These are phyloP conservation scores for Himalopsyche tibetana DNA, from an alignment of 2,888 invertebrate species.

Conservation along the genomic window DNA sequence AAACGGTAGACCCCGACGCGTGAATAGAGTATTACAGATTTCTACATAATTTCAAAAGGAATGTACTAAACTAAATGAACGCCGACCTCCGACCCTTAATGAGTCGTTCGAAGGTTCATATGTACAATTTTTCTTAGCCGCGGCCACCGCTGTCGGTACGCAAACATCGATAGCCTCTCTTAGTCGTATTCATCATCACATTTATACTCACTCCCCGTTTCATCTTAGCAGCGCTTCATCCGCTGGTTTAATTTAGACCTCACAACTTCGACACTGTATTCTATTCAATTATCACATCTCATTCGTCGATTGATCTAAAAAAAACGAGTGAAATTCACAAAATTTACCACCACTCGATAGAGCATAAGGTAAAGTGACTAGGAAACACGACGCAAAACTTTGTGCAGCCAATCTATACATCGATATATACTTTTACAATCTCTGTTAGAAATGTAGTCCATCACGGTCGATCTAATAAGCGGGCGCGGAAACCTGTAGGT, in stretches of 20 bases:
- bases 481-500: too few species aligned
- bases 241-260: too few species aligned
- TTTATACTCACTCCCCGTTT: not conserved
- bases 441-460: too few species aligned
- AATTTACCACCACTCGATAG: not conserved
- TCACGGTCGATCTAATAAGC: too few species aligned
- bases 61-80: not conserved
- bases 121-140: not conserved
- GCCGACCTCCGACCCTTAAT: not conserved
- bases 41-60: constrained; percentile 30
- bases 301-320: not conserved
- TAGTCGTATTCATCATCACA: not conserved
- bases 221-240: too few species aligned
- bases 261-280: too few species aligned
- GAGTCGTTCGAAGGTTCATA: not conserved
- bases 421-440: too few species aligned
- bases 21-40: constrained; percentile 25
- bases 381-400: not conserved
- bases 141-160: not conserved
- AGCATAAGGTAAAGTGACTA: constrained; percentile 23
- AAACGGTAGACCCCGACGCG: not conserved
- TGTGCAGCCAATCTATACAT: not conserved
- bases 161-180: constrained; percentile 12
- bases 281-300: not conserved
- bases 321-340: not conserved